Evolutionary conservation across 2,888 invertebrate species (phyloP), one percentile per base, ranked within the genome.

Genomic region (Antheraea assamensis): DNA sequence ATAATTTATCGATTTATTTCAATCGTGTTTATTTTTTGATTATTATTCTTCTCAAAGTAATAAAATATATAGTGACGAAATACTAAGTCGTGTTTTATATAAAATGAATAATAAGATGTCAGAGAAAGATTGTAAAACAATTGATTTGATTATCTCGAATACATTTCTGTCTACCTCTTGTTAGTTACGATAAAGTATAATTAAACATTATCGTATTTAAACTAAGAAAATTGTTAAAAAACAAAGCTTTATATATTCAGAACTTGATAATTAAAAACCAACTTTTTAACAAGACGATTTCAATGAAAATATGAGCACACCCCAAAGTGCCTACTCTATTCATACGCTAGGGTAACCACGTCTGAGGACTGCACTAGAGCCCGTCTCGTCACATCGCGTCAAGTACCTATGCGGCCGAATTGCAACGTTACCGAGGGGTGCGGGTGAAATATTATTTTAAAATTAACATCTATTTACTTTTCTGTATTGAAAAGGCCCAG

Each of bases 311-410:
- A n/a, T 35, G 66, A 19, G 35, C n/a, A 8, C 68, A 68, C 21
- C 68, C 68, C 19, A 2, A 30, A 68, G 68, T 68, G n/a, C n/a
- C n/a, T n/a, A 35, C n/a, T 68, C 19, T 21, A 68, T 64, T 42
- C 72, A 72, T 68, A 35, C 66, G 66, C 13, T 68, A 72, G 72
- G 68, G 72, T 72, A 72, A 72, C 72, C 66, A 68, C 66, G 72
- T 72, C 64, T 72, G 64, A 68, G 30, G 49, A 68, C 66, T 31
- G 52, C 68, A 66, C 72, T 72, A 68, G 72, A 72, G 72, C 52
- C 72, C 49, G 72, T 66, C 66, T 66, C 47, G 72, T n/a, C 47
- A 47, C 42, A 21, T 42, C 64, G 66, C 35, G n/a, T 68, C 35
- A n/a, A 68, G 68, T 21, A n/a, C 30, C n/a, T n/a, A n/a, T n/a